Base-by-base conservation (phyloP, 2,797 vertebrate genomes). In the Neopelma chrysocephalum region DNA sequence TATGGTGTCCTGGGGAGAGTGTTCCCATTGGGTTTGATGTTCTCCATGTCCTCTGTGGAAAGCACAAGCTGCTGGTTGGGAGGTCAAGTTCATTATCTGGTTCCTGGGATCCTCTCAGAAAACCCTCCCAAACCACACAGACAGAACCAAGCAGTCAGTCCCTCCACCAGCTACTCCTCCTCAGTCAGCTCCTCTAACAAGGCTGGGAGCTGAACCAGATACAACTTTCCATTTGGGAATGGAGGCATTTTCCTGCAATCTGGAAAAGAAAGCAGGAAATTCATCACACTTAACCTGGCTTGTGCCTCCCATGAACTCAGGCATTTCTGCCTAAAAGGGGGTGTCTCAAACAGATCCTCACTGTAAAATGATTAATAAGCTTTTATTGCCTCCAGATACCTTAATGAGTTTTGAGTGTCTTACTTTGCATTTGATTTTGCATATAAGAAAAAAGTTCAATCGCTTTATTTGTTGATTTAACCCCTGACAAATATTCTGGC, bases 261-360 rank as follows among this genome's bases (percentile, higher is more conserved):
- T 66, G 38, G 40, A 57, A 47, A 51, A 60, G 77, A 8, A 62
- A 42, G 43, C 31, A 56, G 42, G 71, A 61, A 56, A 53, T 20
- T 3, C 7, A 56, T 26, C 14, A 4, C 31, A 23, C 14, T 25
- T 15, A 6, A 10, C 8, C 2, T 0, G 1, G n/a, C 73, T 68
- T 31, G 2, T 7, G 31, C 38, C 50, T 43, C 56, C 57, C 16
- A 2, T 0, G 15, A 68, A 26, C 29, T 70, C 5, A 1, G 48
- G 25, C 3, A 36, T 53, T 84, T 42, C 60, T 60, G 73, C 40
- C 66, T 15, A 10, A 36, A 76, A 58, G n/a, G 6, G 31, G 19
- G 8, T 2, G 56, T 60, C 78, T 23, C 31, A 20, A 31, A 45
- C 34, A 73, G 50, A 43, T 25, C 10, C 22, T 23, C 5, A 12